These are phyloP conservation scores for Mnemiopsis leidyi DNA, from an alignment of 37 sponge, comb jelly and placozoan genomes.

Conservation along the genomic window DNA sequence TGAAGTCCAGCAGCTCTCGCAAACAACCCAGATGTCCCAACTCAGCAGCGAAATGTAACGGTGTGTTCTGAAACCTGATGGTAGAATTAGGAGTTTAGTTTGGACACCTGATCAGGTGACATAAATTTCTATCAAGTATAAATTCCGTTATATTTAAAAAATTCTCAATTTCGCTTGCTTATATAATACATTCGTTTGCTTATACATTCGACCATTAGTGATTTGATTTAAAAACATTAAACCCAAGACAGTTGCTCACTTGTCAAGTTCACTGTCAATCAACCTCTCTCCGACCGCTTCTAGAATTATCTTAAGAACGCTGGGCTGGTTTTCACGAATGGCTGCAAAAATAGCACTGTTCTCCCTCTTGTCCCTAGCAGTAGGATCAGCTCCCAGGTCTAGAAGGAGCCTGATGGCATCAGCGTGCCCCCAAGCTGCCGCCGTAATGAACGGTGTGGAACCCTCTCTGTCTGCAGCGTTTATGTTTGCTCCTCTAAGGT, in stretches of 20 bases:
- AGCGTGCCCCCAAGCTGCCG: conserved; percentile 67
- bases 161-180: no score
- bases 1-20: conserved; percentile 64
- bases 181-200: no score
- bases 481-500: conserved; percentile 65
- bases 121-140: no score
- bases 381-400: conserved; percentile 63
- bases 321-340: conserved; percentile 66
- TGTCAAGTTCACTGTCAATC: conserved; percentile 68
- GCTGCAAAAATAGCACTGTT: conserved; percentile 67
- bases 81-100: no score
- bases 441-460: conserved; percentile 69
- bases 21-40: conserved; percentile 73
- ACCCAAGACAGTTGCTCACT: no score
- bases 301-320: conserved; percentile 67
- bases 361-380: conserved; percentile 62
- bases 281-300: conserved; percentile 6
- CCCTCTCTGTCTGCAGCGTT: conserved; percentile 64
- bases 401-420: conserved; percentile 54
- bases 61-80: conserved; percentile 72
- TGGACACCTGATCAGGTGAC: no score
- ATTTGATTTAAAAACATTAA: no score
- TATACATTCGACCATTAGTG: no score
- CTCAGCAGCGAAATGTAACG: conserved; percentile 79
- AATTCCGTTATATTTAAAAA: no score